Evolutionary conservation across 2,113 vertebrate genomes (phyloP).

Genomic region (Okapia johnstoni): DNA sequence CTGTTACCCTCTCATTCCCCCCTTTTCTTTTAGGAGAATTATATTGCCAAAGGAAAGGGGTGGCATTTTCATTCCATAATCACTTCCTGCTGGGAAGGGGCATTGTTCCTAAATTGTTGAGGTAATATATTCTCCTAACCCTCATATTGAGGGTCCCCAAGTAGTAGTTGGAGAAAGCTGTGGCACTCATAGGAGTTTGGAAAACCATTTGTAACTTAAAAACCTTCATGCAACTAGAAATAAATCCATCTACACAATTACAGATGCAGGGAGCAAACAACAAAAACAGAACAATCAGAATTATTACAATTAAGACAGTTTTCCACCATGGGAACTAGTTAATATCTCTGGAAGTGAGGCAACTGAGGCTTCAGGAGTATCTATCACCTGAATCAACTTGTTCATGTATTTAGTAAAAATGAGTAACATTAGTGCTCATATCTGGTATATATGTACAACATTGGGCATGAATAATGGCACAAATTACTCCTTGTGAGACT

Average conservation of each 20-base stretch:
- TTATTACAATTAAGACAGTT: neutral
- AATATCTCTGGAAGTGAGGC: neutral
- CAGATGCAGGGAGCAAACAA: neutral
- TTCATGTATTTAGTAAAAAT: neutral
- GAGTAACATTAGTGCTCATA: neutral
- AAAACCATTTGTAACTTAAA: neutral
- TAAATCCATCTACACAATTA: neutral
- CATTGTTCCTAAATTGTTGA: neutral
- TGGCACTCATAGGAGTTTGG: neutral
- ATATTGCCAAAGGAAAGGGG: neutral
- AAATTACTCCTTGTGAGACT: neutral
- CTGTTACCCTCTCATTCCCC: neutral
- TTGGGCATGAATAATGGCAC: neutral
- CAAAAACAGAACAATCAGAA: neutral
- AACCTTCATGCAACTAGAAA: neutral
- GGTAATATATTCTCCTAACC: neutral
- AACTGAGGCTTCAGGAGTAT: neutral
- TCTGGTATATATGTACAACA: neutral
- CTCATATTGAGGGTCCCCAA: neutral
- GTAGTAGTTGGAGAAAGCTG: neutral
- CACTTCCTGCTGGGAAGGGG: neutral
- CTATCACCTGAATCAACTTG: neutral
- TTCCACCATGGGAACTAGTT: neutral
- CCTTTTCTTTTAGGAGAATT: neutral
- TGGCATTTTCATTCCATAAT: neutral